A percentile compares a stretch with the other conserved stretches of the same genome.
phyloP scores from a whole-genome alignment of 2,797 vertebrate genomes.

The Poeciliopsis presidionis region DNA sequence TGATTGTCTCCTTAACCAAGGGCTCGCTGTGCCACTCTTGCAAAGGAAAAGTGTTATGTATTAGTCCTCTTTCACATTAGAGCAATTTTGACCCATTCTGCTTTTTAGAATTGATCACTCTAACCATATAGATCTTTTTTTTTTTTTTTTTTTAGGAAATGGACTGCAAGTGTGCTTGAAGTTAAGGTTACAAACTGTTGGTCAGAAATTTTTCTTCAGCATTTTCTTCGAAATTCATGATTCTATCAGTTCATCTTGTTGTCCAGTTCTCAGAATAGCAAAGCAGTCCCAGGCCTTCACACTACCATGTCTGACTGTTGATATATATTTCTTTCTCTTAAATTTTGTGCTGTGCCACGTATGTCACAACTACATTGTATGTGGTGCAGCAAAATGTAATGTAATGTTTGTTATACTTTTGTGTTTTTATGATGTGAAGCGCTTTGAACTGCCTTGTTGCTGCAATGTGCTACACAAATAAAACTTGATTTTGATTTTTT shows the following conservation, averaged over 20 bases:
- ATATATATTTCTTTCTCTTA: background rate
- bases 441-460: no score
- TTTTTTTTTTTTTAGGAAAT: background rate
- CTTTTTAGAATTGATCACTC: background rate
- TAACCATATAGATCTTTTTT: background rate
- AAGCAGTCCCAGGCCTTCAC: background rate
- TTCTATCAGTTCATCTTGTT: background rate
- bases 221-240: background rate
- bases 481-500: no score
- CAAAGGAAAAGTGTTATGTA: background rate
- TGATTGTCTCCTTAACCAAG: background rate
- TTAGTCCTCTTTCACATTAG: background rate
- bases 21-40: background rate
- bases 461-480: no score
- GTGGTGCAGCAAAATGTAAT: no score
- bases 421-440: no score
- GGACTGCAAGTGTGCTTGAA: background rate
- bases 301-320: background rate
- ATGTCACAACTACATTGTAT: no score
- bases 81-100: background rate
- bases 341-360: background rate
- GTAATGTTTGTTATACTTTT: no score
- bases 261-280: background rate
- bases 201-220: background rate
- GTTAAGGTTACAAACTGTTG: background rate